Conservation (phyloP, 2,113 vertebrate species). For the Cyphomyrus plagiostoma region DNA sequence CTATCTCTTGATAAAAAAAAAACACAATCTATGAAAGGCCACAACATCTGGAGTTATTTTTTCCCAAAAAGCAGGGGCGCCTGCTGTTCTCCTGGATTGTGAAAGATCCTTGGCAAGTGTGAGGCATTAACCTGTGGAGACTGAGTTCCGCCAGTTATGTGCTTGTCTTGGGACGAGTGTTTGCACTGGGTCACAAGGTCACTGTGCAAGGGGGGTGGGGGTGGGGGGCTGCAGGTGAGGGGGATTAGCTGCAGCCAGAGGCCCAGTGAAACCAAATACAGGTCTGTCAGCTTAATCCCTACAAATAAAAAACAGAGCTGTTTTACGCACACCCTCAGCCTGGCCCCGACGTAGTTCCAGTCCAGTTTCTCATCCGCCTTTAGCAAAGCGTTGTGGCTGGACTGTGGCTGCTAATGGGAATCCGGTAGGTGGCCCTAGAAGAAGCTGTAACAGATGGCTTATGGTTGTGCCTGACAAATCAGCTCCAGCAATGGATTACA, state of each 20-base stretch:
- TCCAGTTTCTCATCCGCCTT: slow-evolving; percentile 62
- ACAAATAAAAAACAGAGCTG: slow-evolving; percentile 72
- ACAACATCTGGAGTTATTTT: slow-evolving; percentile 48
- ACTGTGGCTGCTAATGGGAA: slow-evolving; percentile 45
- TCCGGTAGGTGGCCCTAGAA: slow-evolving; percentile 46
- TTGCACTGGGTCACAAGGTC: slow-evolving; percentile 58
- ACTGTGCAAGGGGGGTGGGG: slow-evolving; percentile 44
- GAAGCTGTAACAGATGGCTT: slow-evolving; percentile 54
- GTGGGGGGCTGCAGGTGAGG: slow-evolving; percentile 61
- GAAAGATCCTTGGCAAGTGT: slow-evolving; percentile 59
- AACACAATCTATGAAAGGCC: slow-evolving; percentile 47
- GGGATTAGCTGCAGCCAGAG: slow-evolving; percentile 68
- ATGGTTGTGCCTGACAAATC: slow-evolving; percentile 54
- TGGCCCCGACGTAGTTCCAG: slow-evolving; percentile 41
- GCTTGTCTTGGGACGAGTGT: slow-evolving; percentile 65
- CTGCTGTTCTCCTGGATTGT: slow-evolving; percentile 51
- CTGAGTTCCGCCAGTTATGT: slow-evolving; percentile 64
- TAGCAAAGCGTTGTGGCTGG: slow-evolving; percentile 18
- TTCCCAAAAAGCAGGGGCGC: slow-evolving; percentile 47
- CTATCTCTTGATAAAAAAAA: slow-evolving; percentile 63
- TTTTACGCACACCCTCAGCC: slow-evolving; percentile 30
- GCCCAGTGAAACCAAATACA: slow-evolving; percentile 71
- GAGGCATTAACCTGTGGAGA: slow-evolving; percentile 63
- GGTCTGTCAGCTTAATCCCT: slow-evolving; percentile 71
- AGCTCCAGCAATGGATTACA: slow-evolving; percentile 48